Base-by-base conservation (phyloP, 2,113 vertebrate genomes). In the Rallus limicola region DNA sequence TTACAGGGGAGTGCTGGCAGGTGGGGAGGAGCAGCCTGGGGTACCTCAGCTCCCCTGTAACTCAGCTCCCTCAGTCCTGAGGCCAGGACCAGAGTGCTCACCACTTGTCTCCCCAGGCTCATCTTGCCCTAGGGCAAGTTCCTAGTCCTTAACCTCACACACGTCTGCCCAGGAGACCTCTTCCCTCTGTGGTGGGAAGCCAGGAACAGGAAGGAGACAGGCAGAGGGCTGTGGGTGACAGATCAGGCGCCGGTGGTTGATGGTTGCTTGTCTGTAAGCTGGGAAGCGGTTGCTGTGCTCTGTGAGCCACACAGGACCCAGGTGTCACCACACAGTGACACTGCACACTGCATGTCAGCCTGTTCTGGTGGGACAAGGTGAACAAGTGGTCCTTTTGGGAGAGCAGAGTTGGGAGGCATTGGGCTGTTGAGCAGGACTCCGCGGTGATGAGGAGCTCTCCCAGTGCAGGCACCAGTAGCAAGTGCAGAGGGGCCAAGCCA, bases 241-340 rank as follows among this genome's bases (percentile, higher is more conserved):
- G 20, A 21, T 24, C 52, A 44, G 75, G 56, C 64, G 24, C 26
- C 0, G 0, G 10, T 16, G 21, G 24, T 23, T 59, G 44, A 12
- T 34, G 56, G 44, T 46, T 5, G 1, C 58, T 60, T 52, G 23
- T 60, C 44, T 28, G 3, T 16, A 24, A 44, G 28, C 53, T 21
- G 29, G 34, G 44, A 48, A 40, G 55, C 23, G 21, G 17, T 24
- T 48, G 31, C 44, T 65, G 29, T 38, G 69, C 69, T 44, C 62
- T 24, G 26, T 26, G 36, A 68, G 52, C 46, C 0, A 0, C 40
- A 10, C 16, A 23, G 34, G n/a, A 20, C 17, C 8, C 0, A 0
- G 21, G 4, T 64, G 87, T 62, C 65, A 24, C 60, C 16, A 10
- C 46, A 48, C 19, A 21, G 46, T 48, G 46, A 48, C 46, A 48